phyloP scores from a whole-genome alignment of 2,888 invertebrate species.

The Napeogenes sylphis region DNA sequence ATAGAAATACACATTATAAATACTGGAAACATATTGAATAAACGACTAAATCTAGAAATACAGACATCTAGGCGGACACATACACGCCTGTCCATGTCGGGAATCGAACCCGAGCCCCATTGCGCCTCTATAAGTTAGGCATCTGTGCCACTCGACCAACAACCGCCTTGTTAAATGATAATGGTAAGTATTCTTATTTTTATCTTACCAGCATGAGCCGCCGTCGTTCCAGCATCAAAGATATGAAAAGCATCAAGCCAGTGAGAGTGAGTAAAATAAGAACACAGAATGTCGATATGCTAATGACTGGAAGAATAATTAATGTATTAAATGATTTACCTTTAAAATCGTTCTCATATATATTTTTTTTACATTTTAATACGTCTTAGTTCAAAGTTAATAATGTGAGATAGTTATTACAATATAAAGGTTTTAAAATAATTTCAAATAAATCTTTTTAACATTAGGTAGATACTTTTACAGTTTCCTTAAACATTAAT shows the following conservation, averaged over 20 bases:
- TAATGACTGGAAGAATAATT: neutral
- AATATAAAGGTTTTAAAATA: neutral
- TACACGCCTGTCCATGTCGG: no score
- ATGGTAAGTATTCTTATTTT: neutral
- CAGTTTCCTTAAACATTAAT: neutral
- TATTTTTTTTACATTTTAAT: neutral
- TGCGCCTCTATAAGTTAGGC: no score
- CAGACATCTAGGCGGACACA: no score
- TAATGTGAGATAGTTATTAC: neutral
- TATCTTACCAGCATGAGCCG: conserved; percentile 3
- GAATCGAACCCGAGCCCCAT: no score
- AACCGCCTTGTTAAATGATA: no score
- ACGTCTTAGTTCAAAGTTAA: no score
- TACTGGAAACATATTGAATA: no score
- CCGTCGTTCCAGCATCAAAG: neutral
- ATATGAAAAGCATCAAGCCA: neutral
- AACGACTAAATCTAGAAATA: no score
- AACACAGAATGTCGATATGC: neutral
- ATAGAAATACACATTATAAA: no score
- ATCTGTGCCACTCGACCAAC: no score
- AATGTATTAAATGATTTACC: neutral
- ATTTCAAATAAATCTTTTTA: neutral
- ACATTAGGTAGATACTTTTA: no score
- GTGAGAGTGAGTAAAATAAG: neutral
- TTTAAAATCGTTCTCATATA: neutral